These are phyloP conservation scores for Candoia aspera DNA, from an alignment of 2,113 vertebrate species.

Conservation along the genomic window DNA sequence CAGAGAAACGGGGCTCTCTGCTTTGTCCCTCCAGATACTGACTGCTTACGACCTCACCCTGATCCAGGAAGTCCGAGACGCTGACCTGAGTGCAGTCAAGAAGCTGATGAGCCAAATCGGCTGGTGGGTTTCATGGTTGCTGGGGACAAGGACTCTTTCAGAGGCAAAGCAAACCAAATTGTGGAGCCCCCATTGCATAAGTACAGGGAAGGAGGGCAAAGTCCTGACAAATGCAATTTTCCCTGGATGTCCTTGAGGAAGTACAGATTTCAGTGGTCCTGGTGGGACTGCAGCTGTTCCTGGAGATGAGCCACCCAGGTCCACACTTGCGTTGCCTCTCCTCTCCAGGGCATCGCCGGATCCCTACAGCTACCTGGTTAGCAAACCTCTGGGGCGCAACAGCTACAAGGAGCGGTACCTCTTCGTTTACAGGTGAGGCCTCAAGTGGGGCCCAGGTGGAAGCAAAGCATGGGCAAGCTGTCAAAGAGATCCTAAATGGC, in stretches of 20 bases:
- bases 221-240: not conserved
- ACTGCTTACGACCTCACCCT: slow-evolving; percentile 80
- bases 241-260: not conserved
- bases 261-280: not conserved
- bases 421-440: slow-evolving; percentile 86
- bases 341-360: slow-evolving; percentile 63
- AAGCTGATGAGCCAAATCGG: slow-evolving; percentile 83
- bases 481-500: not conserved
- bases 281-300: not conserved
- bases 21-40: slow-evolving; percentile 75
- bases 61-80: slow-evolving; percentile 91
- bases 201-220: not conserved
- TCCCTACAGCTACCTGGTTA: slow-evolving; percentile 75
- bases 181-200: not conserved
- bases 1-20: accelerated
- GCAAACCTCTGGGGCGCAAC: slow-evolving; percentile 82
- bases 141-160: not conserved
- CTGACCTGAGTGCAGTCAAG: slow-evolving; percentile 77
- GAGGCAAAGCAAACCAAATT: too few relatives aligned
- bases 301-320: not conserved
- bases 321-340: not conserved
- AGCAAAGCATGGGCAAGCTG: not conserved
- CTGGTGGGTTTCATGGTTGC: slow-evolving; percentile 68
- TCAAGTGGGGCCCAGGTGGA: not conserved
- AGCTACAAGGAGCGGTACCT: slow-evolving; percentile 89